Evolutionary conservation across 2,888 invertebrate species (phyloP), one percentile per base, ranked within the genome.

Genomic region (Epistrophe grossulariae): DNA sequence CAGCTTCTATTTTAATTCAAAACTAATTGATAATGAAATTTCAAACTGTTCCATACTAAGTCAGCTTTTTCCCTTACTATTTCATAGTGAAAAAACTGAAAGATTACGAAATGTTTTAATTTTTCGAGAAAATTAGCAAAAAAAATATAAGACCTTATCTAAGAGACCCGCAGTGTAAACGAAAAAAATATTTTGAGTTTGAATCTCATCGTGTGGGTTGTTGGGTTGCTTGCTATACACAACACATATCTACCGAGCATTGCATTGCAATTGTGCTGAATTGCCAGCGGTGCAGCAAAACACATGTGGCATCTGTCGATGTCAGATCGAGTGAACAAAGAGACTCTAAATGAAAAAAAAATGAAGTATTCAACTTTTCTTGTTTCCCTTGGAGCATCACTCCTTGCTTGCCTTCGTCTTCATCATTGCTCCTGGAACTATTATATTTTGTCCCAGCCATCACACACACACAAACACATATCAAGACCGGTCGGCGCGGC

Each of bases 291-390:
- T 70, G 66, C 66, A 73, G 48, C 64, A 57, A 72, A 48, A 74
- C 70, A 70, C 79, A 83, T 83, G 73, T 83, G 83, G 73, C 79
- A 79, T 79, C 83, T 78, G 72, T 78, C 79, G 79, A 79, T 83
- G 79, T 74, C 79, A 79, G 70, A 79, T 45, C 38, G 31, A 55
- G 38, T 7, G 40, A 38, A 55, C 52, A 70, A 70, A 55, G 40
- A 11, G 19, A 38, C 9, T 68, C 9, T 19, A 24, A 62, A 60
- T 60, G 11, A 31, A 52, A 66, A 70, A 28, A 15, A 52, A n/a
- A 28, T 4, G 4, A 38, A 40, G 48, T 68, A 24, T 62, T 43
- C 71, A 72, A 70, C 74, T 79, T 84, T 84, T 64, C 73, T 79
- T 83, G 45, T 74, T 73, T 40, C 28, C 52, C 66, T 55, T 35